Conservation (phyloP, 2,113 vertebrate genomes). For the Microcebus lehilahytsara region DNA sequence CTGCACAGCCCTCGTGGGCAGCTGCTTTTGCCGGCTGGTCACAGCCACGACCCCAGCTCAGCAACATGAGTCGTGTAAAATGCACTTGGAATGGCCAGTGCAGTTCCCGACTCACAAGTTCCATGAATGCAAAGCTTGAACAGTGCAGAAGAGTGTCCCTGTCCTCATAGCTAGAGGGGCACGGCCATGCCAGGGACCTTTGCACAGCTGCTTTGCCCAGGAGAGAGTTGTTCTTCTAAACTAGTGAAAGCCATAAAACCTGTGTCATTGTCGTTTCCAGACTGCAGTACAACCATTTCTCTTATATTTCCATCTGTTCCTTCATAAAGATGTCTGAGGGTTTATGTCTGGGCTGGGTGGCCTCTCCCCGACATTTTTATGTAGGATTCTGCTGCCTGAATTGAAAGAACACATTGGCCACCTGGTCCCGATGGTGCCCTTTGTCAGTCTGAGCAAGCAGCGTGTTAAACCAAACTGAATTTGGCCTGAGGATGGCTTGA, state of each 20-base stretch:
- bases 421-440: rapidly evolving
- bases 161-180: rapidly evolving
- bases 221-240: rapidly evolving
- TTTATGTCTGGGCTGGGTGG: neutral
- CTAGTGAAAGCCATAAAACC: rapidly evolving
- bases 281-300: rapidly evolving
- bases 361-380: neutral
- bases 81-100: rapidly evolving
- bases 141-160: neutral
- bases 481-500: neutral
- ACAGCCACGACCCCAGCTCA: neutral
- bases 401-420: neutral
- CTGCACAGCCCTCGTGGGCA: neutral
- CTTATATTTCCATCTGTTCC: rapidly evolving
- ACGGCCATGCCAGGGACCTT: neutral
- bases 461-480: neutral
- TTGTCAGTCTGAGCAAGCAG: neutral
- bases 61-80: neutral
- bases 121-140: rapidly evolving
- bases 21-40: neutral
- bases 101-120: neutral
- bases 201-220: rapidly evolving
- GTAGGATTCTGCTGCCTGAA: neutral
- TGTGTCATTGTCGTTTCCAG: rapidly evolving
- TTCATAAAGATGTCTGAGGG: neutral